Base-by-base conservation (phyloP, 2,113 vertebrate species). In the Lepisosteus oculatus region DNA sequence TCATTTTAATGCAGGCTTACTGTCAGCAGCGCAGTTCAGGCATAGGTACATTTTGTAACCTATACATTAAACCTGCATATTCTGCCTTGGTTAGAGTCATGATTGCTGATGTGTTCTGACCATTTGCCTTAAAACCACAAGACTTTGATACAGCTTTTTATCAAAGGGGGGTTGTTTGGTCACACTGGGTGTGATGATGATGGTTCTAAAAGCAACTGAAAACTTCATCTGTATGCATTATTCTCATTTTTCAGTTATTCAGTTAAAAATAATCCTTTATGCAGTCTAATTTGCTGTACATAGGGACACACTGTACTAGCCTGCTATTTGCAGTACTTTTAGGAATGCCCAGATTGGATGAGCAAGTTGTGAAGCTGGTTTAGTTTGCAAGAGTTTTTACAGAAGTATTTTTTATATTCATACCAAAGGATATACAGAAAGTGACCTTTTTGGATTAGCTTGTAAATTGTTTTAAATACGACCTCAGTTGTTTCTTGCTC, bases 1-100 rank as follows among this genome's bases (percentile, higher is more conserved):
- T 78, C 70, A 76, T 74, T 78, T 76, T 78, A 78, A 75, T 82
- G 65, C 63, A 73, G 71, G 70, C 62, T 74, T 74, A 76, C 55
- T 9, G 67, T 79, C 43, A 76, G 74, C 73, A 70, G 71, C 62
- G 67, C 74, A 75, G 72, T 70, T 71, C 66, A 59, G 57, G 43
- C 70, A 6, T 17, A 43, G 69, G 65, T 59, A 45, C 61, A n/a
- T 63, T 17, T 43, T 45, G 44, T 44, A 45, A 2, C 8, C 54
- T 56, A 66, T 44, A 66, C 12, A 55, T 45, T 63, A 11, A 47
- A 17, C 9, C 57, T 68, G 69, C 42, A 51, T 42, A 65, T 29
- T 45, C 51, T 17, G 43, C 9, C 3, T 65, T 17, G 41, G 11
- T 63, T 63, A 55, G 65, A 55, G 41, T 13, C 64, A 41, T 29